Evolutionary conservation across 2,113 vertebrate genomes (phyloP).

Genomic region (Formicarius rufipectus): DNA sequence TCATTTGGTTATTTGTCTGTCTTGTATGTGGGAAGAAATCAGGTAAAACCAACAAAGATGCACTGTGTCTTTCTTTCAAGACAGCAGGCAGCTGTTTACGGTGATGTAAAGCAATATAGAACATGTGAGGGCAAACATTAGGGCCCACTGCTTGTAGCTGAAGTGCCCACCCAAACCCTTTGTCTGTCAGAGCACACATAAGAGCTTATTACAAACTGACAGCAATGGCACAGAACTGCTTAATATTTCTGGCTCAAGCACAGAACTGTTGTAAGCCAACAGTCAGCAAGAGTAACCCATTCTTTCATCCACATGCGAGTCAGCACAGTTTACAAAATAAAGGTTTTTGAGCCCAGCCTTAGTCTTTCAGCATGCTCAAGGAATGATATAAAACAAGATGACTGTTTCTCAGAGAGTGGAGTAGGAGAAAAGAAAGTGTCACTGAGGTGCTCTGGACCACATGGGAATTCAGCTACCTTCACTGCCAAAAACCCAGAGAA

Average conservation of each 20-base stretch:
- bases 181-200: background rate
- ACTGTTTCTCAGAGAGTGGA: background rate
- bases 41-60: background rate
- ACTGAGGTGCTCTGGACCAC: background rate
- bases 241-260: background rate
- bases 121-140: fast-evolving
- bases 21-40: background rate
- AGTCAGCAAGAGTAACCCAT: background rate
- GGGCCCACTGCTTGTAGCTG: background rate
- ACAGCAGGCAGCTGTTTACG: background rate
- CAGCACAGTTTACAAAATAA: background rate
- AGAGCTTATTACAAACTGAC: background rate
- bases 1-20: background rate
- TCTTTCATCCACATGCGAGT: background rate
- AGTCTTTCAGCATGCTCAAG: background rate
- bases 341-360: background rate
- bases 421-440: background rate
- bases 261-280: background rate
- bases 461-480: background rate
- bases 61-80: background rate
- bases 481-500: background rate
- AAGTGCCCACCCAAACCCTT: background rate
- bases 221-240: background rate
- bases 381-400: background rate
- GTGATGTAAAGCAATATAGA: background rate